Evolutionary conservation across 2,888 invertebrate genomes (phyloP), one percentile per base, ranked within the genome.

Genomic region (Polymixis flavicincta): DNA sequence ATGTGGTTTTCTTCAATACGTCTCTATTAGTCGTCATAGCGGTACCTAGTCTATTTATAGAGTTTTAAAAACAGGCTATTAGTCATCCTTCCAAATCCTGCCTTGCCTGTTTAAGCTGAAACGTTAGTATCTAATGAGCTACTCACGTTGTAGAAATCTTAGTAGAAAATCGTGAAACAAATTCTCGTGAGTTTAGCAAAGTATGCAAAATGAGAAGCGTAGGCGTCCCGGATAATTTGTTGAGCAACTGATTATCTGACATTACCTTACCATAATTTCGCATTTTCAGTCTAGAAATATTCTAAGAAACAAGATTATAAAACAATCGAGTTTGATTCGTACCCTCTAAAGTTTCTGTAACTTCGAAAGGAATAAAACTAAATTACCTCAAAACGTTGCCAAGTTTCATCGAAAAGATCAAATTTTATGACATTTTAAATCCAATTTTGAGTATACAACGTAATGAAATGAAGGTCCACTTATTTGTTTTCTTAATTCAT

Each of bases 261-360:
- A 70, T 83, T 61, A n/a, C 14, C 74, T 75, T 66, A 71, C 9
- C 50, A 61, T 71, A 75, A 79, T 75, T 83, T 75, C 28, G 13
- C 63, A 74, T 76, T 71, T 72, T 63, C 32, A 48, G 25, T 54
- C 28, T 48, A 54, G 45, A 83, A 76, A 65, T 65, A 59, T 80
- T 71, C 54, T n/a, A 61, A 73, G 59, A 22, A 64, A 80, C 54
- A 80, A 74, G 55, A 78, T 78, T 60, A 74, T 55, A 48, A 70
- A 77, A 76, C 70, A 72, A 71, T 67, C 22, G 69, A 69, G 37
- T 72, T 81, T 64, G 52, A 66, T 77, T 81, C 32, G 50, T 60
- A 65, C 65, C 55, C 32, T n/a, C 52, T 25, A 22, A 72, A 78
- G 72, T 78, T 78, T 68, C 78, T 60, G 37, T 68, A 57, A 72